A percentile compares a stretch with the other conserved stretches of the same genome.
Conservation (phyloP, 2,888 invertebrate genomes). For the Icerya purchasi region DNA sequence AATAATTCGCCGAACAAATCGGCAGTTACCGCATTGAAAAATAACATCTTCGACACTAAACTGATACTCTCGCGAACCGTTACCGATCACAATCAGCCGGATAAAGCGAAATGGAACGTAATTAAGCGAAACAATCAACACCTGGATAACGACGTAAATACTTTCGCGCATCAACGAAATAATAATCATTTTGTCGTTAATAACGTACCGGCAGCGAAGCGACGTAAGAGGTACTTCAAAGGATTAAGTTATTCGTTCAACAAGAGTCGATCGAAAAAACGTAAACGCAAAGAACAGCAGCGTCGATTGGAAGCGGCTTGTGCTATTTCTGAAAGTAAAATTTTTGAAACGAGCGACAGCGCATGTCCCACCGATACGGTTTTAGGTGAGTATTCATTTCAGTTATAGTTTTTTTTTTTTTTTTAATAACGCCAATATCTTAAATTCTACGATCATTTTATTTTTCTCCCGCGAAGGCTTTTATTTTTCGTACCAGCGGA, state of each 20-base stretch:
- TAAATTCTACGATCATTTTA: too few relatives aligned
- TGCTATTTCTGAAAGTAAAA: neutral
- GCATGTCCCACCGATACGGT: too few relatives aligned
- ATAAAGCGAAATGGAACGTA: neutral
- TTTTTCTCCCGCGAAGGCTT: too few relatives aligned
- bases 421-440: too few relatives aligned
- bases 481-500: too few relatives aligned
- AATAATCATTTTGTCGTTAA: conserved; percentile 17
- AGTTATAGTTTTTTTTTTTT: too few relatives aligned
- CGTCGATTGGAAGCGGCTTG: neutral
- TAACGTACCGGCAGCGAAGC: conserved; percentile 15
- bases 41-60: neutral
- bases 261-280: conserved; percentile 11
- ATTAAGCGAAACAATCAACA: conserved; percentile 1
- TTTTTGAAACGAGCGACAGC: too few relatives aligned
- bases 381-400: too few relatives aligned
- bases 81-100: neutral
- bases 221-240: conserved; percentile 18
- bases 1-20: too few relatives aligned
- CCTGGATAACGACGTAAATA: neutral
- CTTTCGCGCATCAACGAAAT: neutral
- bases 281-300: neutral
- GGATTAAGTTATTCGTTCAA: conserved; percentile 19
- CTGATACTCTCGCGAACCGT: neutral
- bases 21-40: too few relatives aligned